Conservation (phyloP, 2,113 vertebrate species). For the Rhynchomys soricoides region DNA sequence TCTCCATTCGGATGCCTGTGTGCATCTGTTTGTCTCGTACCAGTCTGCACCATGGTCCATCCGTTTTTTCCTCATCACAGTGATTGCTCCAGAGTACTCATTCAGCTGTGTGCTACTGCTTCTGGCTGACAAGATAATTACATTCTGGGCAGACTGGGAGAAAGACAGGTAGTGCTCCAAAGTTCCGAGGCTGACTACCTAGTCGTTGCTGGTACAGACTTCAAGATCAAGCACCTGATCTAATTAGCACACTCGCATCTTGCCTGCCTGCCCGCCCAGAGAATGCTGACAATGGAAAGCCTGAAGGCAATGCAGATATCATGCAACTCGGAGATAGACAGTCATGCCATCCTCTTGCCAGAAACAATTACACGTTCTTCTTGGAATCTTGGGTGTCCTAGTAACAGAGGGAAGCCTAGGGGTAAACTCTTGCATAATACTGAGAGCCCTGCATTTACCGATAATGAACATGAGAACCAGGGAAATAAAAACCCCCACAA, state of each 20-base stretch:
- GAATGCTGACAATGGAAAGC: conserved; percentile 78
- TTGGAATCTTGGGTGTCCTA: conserved; percentile 76
- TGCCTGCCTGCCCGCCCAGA: conserved; percentile 33
- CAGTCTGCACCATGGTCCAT: conserved; percentile 58
- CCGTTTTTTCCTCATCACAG: conserved; percentile 69
- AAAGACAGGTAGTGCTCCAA: conserved; percentile 75
- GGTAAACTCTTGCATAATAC: conserved; percentile 75
- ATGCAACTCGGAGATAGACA: conserved; percentile 64
- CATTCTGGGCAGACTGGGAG: conserved; percentile 69
- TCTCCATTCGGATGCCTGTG: not conserved
- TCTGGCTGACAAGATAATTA: conserved; percentile 81
- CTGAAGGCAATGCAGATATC: conserved; percentile 71
- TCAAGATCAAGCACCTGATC: conserved; percentile 77
- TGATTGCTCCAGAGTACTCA: not conserved
- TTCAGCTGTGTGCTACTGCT: conserved; percentile 41
- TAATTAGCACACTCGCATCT: conserved; percentile 77
- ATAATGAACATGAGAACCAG: conserved; percentile 65
- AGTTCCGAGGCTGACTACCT: conserved; percentile 67
- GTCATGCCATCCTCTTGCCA: conserved; percentile 65
- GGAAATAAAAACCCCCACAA: conserved; percentile 49
- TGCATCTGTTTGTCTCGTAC: conserved; percentile 66
- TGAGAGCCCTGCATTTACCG: conserved; percentile 56
- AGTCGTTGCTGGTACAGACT: conserved; percentile 73
- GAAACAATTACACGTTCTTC: conserved; percentile 78
- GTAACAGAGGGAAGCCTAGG: conserved; percentile 62